Evolutionary conservation across 2,888 invertebrate genomes (phyloP).

Genomic region (Apamea anceps): DNA sequence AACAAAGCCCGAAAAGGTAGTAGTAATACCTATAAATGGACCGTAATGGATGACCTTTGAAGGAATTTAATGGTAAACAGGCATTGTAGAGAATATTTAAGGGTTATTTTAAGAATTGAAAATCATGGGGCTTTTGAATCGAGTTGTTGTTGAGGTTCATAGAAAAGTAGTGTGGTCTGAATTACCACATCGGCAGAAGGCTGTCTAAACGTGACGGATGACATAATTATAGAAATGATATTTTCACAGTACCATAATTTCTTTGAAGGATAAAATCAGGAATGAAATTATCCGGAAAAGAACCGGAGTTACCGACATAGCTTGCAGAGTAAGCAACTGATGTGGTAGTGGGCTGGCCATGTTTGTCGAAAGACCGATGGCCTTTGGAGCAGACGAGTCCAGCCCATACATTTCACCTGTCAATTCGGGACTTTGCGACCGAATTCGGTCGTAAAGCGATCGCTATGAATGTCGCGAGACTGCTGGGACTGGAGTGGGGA

Average conservation of each 20-base stretch:
- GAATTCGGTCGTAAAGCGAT: too few species aligned
- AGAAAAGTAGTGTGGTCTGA: background rate
- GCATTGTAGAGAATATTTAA: constrained; percentile 44
- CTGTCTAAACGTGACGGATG: background rate
- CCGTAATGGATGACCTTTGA: constrained; percentile 53
- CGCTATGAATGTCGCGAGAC: too few species aligned
- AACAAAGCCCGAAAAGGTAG: constrained; percentile 36
- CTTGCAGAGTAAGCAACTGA: too few species aligned
- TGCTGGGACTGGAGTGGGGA: too few species aligned
- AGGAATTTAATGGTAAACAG: constrained; percentile 53
- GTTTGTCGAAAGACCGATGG: too few species aligned
- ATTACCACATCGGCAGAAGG: background rate
- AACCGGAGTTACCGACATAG: too few species aligned
- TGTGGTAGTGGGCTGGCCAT: too few species aligned
- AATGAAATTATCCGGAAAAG: too few species aligned
- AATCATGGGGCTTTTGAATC: constrained; percentile 28
- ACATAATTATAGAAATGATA: background rate
- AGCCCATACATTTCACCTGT: too few species aligned
- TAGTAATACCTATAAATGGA: constrained; percentile 47
- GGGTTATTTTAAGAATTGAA: constrained; percentile 23
- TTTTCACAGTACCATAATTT: background rate
- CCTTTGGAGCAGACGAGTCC: too few species aligned
- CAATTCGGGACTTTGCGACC: too few species aligned
- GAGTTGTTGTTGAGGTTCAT: constrained; percentile 5
- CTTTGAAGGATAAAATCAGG: too few species aligned